phyloP scores from a whole-genome alignment of 2,888 invertebrate species.

The Onchidella celtica region DNA sequence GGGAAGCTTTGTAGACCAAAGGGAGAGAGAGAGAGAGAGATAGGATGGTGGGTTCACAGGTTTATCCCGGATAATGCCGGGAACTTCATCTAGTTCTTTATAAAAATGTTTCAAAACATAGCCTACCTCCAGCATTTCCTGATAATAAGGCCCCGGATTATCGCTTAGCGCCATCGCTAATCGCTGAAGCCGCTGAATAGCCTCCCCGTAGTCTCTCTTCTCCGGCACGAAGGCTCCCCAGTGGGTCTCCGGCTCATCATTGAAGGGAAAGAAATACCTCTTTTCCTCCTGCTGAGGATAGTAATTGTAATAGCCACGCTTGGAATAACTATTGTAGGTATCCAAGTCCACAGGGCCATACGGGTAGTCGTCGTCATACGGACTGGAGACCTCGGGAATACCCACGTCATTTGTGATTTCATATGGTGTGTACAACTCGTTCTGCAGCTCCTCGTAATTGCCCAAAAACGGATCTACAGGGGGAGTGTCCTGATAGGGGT shows the following conservation, averaged over 20 bases:
- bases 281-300: slow-evolving; percentile 43
- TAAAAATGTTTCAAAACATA: too few species aligned
- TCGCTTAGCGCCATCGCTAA: slow-evolving; percentile 58
- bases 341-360: not conserved
- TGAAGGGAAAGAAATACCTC: slow-evolving; percentile 57
- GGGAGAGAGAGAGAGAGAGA: too few species aligned
- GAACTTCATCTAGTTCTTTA: too few species aligned
- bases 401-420: slow-evolving; percentile 10
- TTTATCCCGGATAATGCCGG: too few species aligned
- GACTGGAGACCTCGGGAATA: not conserved
- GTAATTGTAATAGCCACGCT: slow-evolving; percentile 29
- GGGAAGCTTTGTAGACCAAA: too few species aligned
- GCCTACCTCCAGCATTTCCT: slow-evolving; percentile 34
- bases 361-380: not conserved
- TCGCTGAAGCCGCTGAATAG: slow-evolving; percentile 55
- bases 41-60: too few species aligned
- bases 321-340: slow-evolving; percentile 12
- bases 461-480: not conserved
- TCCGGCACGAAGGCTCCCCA: slow-evolving; percentile 60
- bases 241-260: slow-evolving; percentile 55
- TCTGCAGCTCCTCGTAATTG: not conserved
- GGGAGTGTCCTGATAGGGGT: not conserved
- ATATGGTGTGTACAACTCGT: slow-evolving; percentile 33
- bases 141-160: slow-evolving; percentile 44
- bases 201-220: slow-evolving; percentile 52